Evolutionary conservation across 2,797 vertebrate genomes (phyloP).

Genomic region (Cossypha heuglini): DNA sequence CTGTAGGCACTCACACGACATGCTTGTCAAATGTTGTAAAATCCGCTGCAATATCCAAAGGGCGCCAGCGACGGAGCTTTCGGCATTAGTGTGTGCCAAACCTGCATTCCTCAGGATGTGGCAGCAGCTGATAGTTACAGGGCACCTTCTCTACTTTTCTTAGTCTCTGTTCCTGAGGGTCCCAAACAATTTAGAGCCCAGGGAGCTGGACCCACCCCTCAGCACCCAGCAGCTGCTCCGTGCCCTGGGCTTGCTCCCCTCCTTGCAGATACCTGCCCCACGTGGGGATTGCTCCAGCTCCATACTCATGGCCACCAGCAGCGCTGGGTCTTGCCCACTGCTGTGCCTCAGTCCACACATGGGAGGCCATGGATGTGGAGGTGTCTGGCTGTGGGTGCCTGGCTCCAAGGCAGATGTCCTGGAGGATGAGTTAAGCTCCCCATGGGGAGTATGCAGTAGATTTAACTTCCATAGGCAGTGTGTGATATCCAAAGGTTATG

Average conservation of each 20-base stretch:
- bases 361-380: not conserved
- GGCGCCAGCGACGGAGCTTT: not conserved
- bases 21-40: not conserved
- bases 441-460: rapidly evolving
- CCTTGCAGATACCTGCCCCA: rapidly evolving
- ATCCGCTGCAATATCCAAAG: not conserved
- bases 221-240: not conserved
- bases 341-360: not conserved
- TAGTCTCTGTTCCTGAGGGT: not conserved
- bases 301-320: rapidly evolving
- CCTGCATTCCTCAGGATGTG: rapidly evolving
- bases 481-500: not conserved
- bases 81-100: not conserved
- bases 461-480: not conserved
- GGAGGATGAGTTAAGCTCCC: not conserved
- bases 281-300: rapidly evolving
- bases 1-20: not conserved
- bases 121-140: not conserved
- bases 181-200: not conserved
- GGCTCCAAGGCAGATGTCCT: not conserved
- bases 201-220: not conserved
- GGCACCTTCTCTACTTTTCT: not conserved
- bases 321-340: rapidly evolving
- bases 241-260: rapidly evolving
- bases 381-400: not conserved